Base-by-base conservation (phyloP, 2,888 invertebrate species). In the Azorinus chamasolen region DNA sequence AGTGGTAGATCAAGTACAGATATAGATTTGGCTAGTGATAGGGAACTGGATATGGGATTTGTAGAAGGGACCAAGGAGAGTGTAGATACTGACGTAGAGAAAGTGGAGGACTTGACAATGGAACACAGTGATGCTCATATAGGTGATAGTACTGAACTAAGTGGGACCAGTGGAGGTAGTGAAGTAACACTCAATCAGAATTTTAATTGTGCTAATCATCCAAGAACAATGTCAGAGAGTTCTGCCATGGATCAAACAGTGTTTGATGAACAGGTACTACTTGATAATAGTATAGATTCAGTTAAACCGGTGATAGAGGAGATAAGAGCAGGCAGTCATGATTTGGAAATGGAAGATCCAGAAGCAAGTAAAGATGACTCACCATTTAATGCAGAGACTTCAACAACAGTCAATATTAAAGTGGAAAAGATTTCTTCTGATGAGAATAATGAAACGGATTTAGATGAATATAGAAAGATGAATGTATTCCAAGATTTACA, bases 41-140 rank as follows among this genome's bases (percentile, higher is more conserved):
- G 57, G 4, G 72, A 65, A 51, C 27, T 41, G 6, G 66, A 58
- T 39, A 46, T 50, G 22, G 68, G 43, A 43, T 37, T 32, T 24
- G n/a, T 46, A 12, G 63, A 63, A 18, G 59, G 46, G 32, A 32
- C 32, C 32, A 32, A 32, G 5, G 10, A 4, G 4, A 10, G 5
- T 27, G n/a, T 46, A 24, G 32, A 25, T 46, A 32, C 25, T 32
- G 46, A 59, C 14, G 55, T 20, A 37, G 63, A 63, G 25, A 54
- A 24, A 32, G n/a, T 39, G 22, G 41, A 39, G 18, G 62, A 62
- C 16, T 22, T 25, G 51, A 68, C 39, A 27, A 61, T 41, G 8
- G 69, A 66, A 45, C 55, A 68, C 16, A 70, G 63, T 20, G 65
- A 69, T 61, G 27, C 53, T 39, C 73, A 51, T 64, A 71, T 68